Evolutionary conservation across 35 echinoderm and acorn worm species (phyloP).

Genomic region (Lytechinus variegatus): DNA sequence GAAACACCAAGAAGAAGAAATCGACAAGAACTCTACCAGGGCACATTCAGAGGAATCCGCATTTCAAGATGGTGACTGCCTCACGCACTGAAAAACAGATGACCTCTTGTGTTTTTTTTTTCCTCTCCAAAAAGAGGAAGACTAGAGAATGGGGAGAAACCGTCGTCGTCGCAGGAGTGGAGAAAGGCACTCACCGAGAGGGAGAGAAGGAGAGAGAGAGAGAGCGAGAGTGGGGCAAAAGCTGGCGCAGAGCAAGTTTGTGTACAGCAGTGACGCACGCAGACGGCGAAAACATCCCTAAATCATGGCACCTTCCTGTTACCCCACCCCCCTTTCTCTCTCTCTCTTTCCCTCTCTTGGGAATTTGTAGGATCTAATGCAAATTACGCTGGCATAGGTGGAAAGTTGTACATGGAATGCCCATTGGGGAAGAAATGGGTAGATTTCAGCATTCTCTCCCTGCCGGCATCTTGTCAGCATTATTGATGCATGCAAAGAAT

Average conservation of each 20-base stretch:
- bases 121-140: not conserved
- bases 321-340: not conserved
- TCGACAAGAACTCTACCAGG: not conserved
- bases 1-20: not conserved
- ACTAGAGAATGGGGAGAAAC: not conserved
- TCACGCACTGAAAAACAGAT: not conserved
- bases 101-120: constrained; percentile 19
- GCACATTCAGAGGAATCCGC: not conserved
- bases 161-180: not conserved
- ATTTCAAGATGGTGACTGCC: not conserved
- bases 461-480: not conserved
- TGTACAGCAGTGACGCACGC: not conserved
- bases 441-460: not conserved
- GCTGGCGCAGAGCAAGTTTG: not conserved
- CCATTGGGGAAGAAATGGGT: not conserved
- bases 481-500: not conserved
- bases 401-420: not conserved
- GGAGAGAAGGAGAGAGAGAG: not conserved
- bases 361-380: not conserved
- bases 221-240: not conserved
- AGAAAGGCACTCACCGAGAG: not conserved
- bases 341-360: not conserved
- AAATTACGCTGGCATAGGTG: not conserved
- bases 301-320: not conserved
- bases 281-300: not conserved